A percentile compares a stretch with the other conserved stretches of the same genome.
Conservation (phyloP, 2,113 vertebrate species). For the Indicator maculatus region DNA sequence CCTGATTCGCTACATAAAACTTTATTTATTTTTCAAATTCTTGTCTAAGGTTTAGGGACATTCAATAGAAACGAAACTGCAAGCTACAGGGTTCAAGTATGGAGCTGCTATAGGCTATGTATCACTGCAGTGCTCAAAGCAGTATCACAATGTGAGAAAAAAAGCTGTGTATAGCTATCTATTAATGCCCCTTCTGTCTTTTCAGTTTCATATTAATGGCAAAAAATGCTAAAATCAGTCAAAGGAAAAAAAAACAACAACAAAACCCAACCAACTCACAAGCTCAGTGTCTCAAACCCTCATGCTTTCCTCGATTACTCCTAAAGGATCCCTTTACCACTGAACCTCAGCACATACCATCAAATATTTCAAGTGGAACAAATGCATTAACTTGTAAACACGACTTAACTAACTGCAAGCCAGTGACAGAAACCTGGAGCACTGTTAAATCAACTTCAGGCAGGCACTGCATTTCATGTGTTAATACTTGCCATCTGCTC, state of each 20-base stretch:
- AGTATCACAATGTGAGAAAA: background rate
- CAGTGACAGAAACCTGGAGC: conserved; percentile 6
- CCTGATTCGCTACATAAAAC: background rate
- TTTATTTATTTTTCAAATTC: background rate
- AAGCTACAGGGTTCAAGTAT: background rate
- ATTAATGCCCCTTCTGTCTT: background rate
- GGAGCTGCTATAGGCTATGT: background rate
- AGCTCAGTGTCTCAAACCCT: background rate
- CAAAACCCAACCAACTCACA: background rate
- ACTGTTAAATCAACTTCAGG: conserved; percentile 5
- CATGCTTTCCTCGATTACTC: conserved; percentile 21
- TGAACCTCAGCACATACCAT: background rate
- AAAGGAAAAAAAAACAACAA: background rate
- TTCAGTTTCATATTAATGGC: background rate
- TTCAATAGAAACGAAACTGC: background rate
- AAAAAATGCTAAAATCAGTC: background rate
- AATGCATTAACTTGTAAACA: conserved; percentile 11
- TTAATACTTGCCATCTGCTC: conserved; percentile 70
- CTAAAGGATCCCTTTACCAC: background rate
- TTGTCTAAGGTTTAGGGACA: background rate
- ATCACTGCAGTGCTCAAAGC: background rate
- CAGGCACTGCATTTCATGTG: background rate
- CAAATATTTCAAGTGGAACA: conserved; percentile 9
- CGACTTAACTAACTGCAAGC: background rate
- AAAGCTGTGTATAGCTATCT: background rate